Evolutionary conservation across 1,140 invertebrate species (phyloP), one percentile per base, ranked within the genome.

Genomic region (Zaprionus ornatus): DNA sequence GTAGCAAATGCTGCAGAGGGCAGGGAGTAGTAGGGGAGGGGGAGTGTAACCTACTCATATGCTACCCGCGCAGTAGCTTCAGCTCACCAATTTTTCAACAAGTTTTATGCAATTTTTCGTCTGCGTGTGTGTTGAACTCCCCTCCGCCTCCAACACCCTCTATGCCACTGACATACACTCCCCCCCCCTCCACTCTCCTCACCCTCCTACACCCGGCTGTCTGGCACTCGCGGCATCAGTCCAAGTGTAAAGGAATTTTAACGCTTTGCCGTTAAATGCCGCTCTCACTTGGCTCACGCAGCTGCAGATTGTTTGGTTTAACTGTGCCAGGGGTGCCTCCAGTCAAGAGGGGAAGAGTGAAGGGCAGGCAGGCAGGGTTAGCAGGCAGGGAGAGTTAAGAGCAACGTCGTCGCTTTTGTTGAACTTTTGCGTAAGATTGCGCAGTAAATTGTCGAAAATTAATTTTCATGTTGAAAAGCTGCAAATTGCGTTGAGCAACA

Each of bases 381-480:
- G 5, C 12, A 42, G 10, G 15, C 1, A 2, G n/a, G 13, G 19
- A 56, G 70, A 56, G 65, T 67, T 71, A 79, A 79, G 64, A 72
- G 81, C 60, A 78, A 9, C 40, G 54, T 35, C 71, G 75, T 72
- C 68, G 84, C 84, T 90, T 90, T 90, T 90, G 85, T 90, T 90
- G 75, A 90, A 90, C 85, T 90, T 90, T 90, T 90, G 85, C 85
- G 79, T 90, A 90, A 90, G 85, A 90, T 90, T 90, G 85, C 85
- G 85, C 85, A 90, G 85, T 90, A 90, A 90, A 90, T 90, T 90
- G 85, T 90, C 85, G 85, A 90, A 90, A 90, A 90, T 90, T 90
- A 90, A 90, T 90, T 90, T 90, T 90, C 85, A 90, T 90, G 85
- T 85, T 90, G 81, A 85, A 88, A 90, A 85, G 79, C 85, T 77